Evolutionary conservation across 2,888 invertebrate genomes (phyloP), one percentile per base, ranked within the genome.

Genomic region (Antheraea assamensis): DNA sequence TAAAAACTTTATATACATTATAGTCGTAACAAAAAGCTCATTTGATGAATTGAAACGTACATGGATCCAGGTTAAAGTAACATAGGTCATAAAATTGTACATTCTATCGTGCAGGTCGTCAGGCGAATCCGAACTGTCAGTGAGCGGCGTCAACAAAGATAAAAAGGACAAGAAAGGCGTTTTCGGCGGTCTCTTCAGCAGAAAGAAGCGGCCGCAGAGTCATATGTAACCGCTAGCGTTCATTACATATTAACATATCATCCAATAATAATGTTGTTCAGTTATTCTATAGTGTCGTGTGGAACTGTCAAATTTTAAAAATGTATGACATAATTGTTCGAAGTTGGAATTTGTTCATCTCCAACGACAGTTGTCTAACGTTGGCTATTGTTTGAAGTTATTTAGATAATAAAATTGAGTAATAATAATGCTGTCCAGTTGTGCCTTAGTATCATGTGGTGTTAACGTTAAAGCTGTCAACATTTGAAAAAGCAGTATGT

Each of bases 121-220:
- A 0, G 95, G 95, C 0, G 95, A 95, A 76, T 95, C 95, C 0
- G 95, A 95, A 78, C 80, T 95, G 15, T 95, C 95, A 0, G 91
- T 94, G 30, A 91, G 92, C 72, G 90, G 93, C 8, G 91, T 92
- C 58, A 87, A 92, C 7, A 93, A 92, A 75, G 95, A 95, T 73
- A 95, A 95, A 81, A 95, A 95, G 74, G 95, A 95, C 85, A 95
- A 95, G 86, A 95, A 96, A 52, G 95, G 95, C 3, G 94, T 96
- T 49, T 95, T 96, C 81, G 95, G 95, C 76, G 95, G 95, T 47
- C 91, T 96, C n/a, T 96, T 96, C 88, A 95, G 95, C 79, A 91
- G 95, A 74, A 95, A 94, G 88, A 95, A 95, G 83, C 85, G 95
- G 74, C 95, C 95, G 1, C 95, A 94, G 79, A 95, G 95, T 80